These are phyloP conservation scores for Notoglanidium macrostoma DNA, from an alignment of 2,797 vertebrate genomes.

Conservation along the genomic window DNA sequence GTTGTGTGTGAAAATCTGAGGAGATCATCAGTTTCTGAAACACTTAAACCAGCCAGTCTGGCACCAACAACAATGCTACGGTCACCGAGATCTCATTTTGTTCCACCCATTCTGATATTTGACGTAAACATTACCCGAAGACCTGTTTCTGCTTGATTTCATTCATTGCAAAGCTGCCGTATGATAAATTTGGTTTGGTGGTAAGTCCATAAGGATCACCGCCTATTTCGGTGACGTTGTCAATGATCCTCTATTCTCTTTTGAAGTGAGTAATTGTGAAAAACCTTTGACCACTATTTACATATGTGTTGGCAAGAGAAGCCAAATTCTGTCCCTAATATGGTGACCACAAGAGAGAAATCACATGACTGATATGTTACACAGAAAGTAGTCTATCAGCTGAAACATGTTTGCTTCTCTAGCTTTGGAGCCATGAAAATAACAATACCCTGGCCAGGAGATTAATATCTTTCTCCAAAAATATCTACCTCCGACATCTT, in stretches of 20 bases:
- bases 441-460: too few species aligned
- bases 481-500: background rate
- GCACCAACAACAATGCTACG: background rate
- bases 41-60: background rate
- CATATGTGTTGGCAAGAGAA: background rate
- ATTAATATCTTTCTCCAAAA: background rate
- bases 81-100: background rate
- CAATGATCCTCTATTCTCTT: background rate
- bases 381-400: background rate
- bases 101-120: background rate
- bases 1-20: background rate
- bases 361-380: background rate
- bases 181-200: background rate
- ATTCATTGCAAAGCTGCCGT: too few species aligned
- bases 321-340: background rate
- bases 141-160: background rate
- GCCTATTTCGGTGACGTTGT: background rate
- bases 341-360: background rate
- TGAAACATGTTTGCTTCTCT: background rate
- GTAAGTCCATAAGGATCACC: background rate
- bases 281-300: background rate
- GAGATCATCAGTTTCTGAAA: background rate
- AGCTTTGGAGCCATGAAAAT: background rate
- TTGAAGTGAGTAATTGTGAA: background rate
- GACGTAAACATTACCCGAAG: background rate